Evolutionary conservation across 2,797 vertebrate genomes (phyloP).

Genomic region (Serranus cabrilla): DNA sequence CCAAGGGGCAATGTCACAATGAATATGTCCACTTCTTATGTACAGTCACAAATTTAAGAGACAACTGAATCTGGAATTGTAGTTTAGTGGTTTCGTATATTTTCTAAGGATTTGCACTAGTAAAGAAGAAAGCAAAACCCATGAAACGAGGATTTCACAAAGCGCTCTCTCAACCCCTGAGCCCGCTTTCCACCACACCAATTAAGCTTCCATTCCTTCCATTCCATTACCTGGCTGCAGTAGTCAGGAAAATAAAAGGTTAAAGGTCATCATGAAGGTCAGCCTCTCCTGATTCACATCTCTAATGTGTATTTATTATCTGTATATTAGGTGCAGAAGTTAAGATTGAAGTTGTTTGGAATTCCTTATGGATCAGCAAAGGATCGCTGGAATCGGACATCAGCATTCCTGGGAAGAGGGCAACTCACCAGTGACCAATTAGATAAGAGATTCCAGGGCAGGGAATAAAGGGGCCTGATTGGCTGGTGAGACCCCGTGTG

Average conservation of each 20-base stretch:
- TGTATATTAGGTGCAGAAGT: constrained; percentile 27
- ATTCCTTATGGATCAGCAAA: constrained; percentile 62
- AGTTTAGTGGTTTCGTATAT: neutral
- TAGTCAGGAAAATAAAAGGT: constrained; percentile 60
- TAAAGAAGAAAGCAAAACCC: neutral
- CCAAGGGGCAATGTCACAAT: no score
- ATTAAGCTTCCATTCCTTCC: constrained; percentile 30
- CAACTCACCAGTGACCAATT: constrained; percentile 94
- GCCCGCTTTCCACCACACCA: constrained; percentile 16
- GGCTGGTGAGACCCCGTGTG: constrained; percentile 84
- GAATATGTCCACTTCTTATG: no score
- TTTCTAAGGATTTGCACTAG: neutral
- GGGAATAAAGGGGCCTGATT: constrained; percentile 81
- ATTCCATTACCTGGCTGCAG: constrained; percentile 43
- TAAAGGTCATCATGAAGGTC: constrained; percentile 43
- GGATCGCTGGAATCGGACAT: constrained; percentile 86
- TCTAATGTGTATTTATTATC: constrained; percentile 53
- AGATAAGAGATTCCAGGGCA: constrained; percentile 85
- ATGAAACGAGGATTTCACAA: neutral
- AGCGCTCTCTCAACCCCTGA: neutral
- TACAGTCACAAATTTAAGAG: neutral
- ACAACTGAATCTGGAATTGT: neutral
- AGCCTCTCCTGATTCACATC: constrained; percentile 25
- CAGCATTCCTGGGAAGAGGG: constrained; percentile 85
- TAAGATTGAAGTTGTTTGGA: constrained; percentile 44